These are phyloP conservation scores for Sminthopsis crassicaudata DNA, from an alignment of 2,113 vertebrate species.

Conservation along the genomic window DNA sequence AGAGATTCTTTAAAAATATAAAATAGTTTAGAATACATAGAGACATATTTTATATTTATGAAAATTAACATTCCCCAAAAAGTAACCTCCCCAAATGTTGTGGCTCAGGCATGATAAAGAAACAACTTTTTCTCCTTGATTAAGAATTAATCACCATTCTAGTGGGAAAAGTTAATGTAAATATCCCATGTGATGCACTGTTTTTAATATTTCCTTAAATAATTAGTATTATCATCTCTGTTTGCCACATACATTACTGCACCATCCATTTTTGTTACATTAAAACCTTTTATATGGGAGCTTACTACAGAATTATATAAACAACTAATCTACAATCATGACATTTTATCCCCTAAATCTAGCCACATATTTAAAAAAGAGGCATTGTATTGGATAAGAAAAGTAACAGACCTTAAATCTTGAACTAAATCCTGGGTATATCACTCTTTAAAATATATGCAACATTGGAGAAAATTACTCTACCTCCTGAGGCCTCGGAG, in stretches of 20 bases:
- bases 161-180: conserved; percentile 49
- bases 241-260: conserved; percentile 25
- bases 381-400: not conserved
- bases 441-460: not conserved
- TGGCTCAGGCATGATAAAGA: conserved; percentile 56
- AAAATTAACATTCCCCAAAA: conserved; percentile 39
- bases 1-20: conserved; percentile 43
- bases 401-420: not conserved
- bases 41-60: conserved; percentile 55
- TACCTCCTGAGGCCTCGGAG: not conserved
- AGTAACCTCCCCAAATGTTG: conserved; percentile 50
- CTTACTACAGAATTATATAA: conserved; percentile 41
- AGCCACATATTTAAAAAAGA: conserved; percentile 10
- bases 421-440: not conserved
- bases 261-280: conserved; percentile 42
- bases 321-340: conserved; percentile 20
- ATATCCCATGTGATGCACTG: conserved; percentile 61
- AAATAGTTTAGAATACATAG: conserved; percentile 41
- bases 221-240: conserved; percentile 51
- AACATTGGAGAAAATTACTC: not conserved
- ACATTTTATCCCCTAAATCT: conserved; percentile 42
- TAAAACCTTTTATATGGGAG: conserved; percentile 34
- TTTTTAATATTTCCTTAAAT: conserved; percentile 61
- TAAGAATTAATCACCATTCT: conserved; percentile 55
- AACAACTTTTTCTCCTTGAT: conserved; percentile 56